Percentiles rank a stretch among this genome's conserved stretches.
Evolutionary conservation across 2,888 invertebrate genomes (phyloP).

Genomic region (Drosophila picticornis): DNA sequence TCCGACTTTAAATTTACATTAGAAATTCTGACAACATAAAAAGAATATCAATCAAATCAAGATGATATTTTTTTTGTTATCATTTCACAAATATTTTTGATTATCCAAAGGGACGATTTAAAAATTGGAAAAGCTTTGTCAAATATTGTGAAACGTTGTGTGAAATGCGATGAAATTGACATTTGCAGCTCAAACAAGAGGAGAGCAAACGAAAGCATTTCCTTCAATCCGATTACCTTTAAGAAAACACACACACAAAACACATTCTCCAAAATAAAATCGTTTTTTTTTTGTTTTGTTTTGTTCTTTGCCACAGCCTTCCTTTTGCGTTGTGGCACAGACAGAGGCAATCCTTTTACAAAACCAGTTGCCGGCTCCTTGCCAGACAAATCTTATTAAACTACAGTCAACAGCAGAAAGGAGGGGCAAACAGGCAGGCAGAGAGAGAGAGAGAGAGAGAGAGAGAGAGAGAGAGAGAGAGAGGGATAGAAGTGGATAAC

Average conservation of each 20-base stretch:
- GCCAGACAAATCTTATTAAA: slow-evolving; percentile 75
- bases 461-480: not conserved
- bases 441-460: not conserved
- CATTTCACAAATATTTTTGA: not conserved
- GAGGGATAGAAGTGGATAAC: slow-evolving; percentile 18
- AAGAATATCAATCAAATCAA: not conserved
- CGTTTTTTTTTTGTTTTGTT: not conserved
- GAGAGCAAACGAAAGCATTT: slow-evolving; percentile 25
- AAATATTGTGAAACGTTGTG: slow-evolving; percentile 46
- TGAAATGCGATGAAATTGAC: slow-evolving; percentile 43
- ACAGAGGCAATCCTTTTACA: slow-evolving; percentile 48
- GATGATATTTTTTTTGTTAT: not conserved
- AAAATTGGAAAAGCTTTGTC: slow-evolving; percentile 9
- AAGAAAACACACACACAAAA: not conserved
- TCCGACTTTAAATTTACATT: no score
- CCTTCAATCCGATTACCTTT: slow-evolving; percentile 51
- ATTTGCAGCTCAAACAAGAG: slow-evolving; percentile 28
- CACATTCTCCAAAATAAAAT: slow-evolving; percentile 24
- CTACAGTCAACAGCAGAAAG: slow-evolving; percentile 37
- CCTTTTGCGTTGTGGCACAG: slow-evolving; percentile 6
- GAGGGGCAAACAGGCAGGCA: not conserved
- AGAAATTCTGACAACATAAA: no score
- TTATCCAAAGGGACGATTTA: slow-evolving; percentile 6
- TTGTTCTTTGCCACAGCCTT: not conserved
- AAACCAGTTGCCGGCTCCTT: slow-evolving; percentile 60